Evolutionary conservation across 35 echinoderm and acorn worm species (phyloP), one percentile per base, ranked within the genome.

Genomic region (Stichopus chloronotus): DNA sequence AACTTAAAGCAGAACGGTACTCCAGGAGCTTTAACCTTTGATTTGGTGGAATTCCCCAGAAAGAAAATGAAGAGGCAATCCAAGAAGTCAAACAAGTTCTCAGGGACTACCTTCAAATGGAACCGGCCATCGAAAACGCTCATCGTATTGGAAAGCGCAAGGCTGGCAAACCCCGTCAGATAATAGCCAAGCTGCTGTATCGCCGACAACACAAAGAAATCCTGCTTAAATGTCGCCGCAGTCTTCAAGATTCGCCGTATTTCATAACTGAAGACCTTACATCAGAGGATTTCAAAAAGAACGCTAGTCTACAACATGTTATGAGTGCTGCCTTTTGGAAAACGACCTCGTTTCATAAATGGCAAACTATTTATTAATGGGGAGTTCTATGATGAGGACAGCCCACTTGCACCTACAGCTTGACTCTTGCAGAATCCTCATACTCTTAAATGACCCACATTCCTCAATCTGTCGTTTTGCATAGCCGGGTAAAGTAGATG

Each of bases 321-420:
- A 76, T 76, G 71, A 76, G 4, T 76, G 71, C 11, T 12, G 71
- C 71, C 4, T 76, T 76, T 76, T 12, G 71, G 71, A 76, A 76
- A 76, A 76, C 71, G 71, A n/a, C 71, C 71, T n/a, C 17, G 71
- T n/a, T 76, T 76, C 71, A 14, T 14, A 76, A 76, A 76, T n/a
- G n/a, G n/a, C n/a, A n/a, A n/a, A n/a, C n/a, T n/a, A n/a, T n/a
- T n/a, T n/a, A n/a, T n/a, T n/a, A n/a, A n/a, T n/a, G n/a, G n/a
- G n/a, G n/a, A n/a, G n/a, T n/a, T n/a, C n/a, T n/a, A n/a, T n/a
- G n/a, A n/a, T n/a, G n/a, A n/a, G n/a, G n/a, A n/a, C n/a, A n/a
- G n/a, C n/a, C n/a, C n/a, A n/a, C n/a, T n/a, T n/a, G n/a, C n/a
- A n/a, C n/a, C n/a, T n/a, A n/a, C n/a, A n/a, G n/a, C n/a, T n/a